Evolutionary conservation across 92 coral and sea anemone species (phyloP).

Genomic region (Porites divaricata): DNA sequence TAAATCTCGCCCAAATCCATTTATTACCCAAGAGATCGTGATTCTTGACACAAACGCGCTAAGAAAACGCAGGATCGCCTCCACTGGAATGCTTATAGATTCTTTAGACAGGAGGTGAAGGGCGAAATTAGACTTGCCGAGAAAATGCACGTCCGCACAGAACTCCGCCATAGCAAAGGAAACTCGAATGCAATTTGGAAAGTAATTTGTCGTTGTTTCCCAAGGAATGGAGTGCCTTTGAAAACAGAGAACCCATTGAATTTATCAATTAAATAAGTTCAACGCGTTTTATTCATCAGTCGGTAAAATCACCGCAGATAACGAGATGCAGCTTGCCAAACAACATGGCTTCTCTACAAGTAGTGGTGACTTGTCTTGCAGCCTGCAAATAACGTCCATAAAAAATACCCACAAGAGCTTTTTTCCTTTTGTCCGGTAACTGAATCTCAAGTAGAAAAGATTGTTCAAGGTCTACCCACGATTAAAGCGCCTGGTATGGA

Average conservation of each 20-base stretch:
- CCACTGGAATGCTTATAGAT: conserved; percentile 12
- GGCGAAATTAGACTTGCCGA: conserved; percentile 29
- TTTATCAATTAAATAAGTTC: too few species aligned
- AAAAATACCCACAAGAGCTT: background rate
- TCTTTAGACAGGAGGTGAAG: conserved; percentile 12
- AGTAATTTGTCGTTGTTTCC: background rate
- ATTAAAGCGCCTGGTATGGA: conserved; percentile 58
- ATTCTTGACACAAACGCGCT: conserved; percentile 2
- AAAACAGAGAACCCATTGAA: background rate
- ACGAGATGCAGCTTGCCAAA: too few species aligned
- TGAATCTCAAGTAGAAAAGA: conserved; percentile 29
- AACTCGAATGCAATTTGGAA: conserved; percentile 28
- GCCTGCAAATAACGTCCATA: too few species aligned
- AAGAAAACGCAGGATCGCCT: background rate
- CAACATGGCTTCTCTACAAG: too few species aligned
- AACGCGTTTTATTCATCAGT: too few species aligned
- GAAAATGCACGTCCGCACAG: conserved; percentile 24
- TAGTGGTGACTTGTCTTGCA: too few species aligned
- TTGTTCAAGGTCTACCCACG: conserved; percentile 33
- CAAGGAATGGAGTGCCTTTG: background rate
- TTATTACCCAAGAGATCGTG: too few species aligned
- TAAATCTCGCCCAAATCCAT: too few species aligned
- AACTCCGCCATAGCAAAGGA: conserved; percentile 22
- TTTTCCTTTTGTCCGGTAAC: conserved; percentile 3
- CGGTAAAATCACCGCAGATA: too few species aligned